phyloP scores from a whole-genome alignment of 2,113 vertebrate species.

The Boleophthalmus pectinirostris region DNA sequence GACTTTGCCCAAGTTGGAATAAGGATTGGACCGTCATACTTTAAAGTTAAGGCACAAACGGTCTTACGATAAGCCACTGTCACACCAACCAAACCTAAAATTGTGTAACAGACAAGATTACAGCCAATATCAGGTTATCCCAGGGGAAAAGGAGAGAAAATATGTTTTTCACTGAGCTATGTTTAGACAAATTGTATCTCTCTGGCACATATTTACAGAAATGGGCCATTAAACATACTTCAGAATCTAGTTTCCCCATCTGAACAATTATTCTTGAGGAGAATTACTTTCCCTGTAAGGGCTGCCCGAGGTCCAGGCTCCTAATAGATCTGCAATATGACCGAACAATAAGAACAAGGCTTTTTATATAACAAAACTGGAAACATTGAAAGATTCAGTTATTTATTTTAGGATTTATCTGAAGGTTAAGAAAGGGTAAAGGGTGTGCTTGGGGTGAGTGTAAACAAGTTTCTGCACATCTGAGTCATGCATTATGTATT shows the following conservation, averaged over 20 bases:
- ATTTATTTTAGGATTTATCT: not conserved
- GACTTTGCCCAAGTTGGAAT: too few relatives aligned
- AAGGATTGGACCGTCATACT: too few relatives aligned
- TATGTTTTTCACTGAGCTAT: not conserved
- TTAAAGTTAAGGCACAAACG: too few relatives aligned
- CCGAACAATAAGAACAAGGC: slow-evolving; percentile 10
- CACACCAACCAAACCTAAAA: too few relatives aligned
- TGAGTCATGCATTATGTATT: too few relatives aligned
- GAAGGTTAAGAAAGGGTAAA: not conserved
- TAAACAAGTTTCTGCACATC: not conserved
- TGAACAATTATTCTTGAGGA: not conserved
- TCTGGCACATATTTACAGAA: not conserved
- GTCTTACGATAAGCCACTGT: too few relatives aligned
- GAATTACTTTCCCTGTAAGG: slow-evolving; percentile 5
- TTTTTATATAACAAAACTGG: not conserved
- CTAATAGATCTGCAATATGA: slow-evolving; percentile 14
- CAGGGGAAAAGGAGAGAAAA: not conserved
- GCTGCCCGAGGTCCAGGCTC: not conserved
- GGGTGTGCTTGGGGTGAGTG: not conserved
- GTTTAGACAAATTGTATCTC: not conserved
- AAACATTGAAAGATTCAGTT: not conserved
- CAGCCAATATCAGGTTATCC: too few relatives aligned
- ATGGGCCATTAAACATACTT: slow-evolving; percentile 17
- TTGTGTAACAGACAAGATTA: too few relatives aligned
- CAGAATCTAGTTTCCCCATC: slow-evolving; percentile 10